Evolutionary conservation across 53 echinoderm and acorn worm species (phyloP), one percentile per base, ranked within the genome.

Genomic region (Patiria pectinifera): DNA sequence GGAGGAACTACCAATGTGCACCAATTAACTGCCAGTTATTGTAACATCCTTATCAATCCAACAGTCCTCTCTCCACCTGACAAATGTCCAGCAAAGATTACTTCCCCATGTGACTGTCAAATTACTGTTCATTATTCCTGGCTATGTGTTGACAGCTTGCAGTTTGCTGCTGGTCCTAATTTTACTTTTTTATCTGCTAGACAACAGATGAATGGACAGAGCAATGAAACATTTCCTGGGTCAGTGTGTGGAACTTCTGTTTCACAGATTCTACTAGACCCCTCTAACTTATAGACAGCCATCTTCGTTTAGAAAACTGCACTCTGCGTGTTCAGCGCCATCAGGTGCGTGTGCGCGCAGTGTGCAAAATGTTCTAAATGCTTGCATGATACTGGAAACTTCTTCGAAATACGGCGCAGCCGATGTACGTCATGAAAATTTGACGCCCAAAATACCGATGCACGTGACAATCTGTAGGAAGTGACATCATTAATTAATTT

Each of bases 11-110:
- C 90, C 81, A 90, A 90, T 90, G 49, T 48, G 6, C 47, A 19
- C 16, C 90, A 80, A 80, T 90, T 90, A 89, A n/a, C 88, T 14
- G 15, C 63, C 62, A 80, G 45, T 90, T 77, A 80, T 90, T 90
- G 71, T 90, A 21, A 90, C 90, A 90, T 90, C 90, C 90, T 90
- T 90, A 81, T 90, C 90, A 81, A 23, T 45, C 47, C 11, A 90
- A 69, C 81, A 90, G 90, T 66, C 81, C 81, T 14, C 84, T 22
- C 48, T 14, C 61, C 14, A 21, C 69, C 48, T 23, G 23, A 45
- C 71, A 46, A 80, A 69, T 80, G 90, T 21, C 25, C 46, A 22
- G 45, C 44, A 59, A 18, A 88, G 88, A 88, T 90, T 90, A 60
- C 22, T 46, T 14, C 14, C 21, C 59, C 19, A 89, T 48, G 35